A percentile compares a stretch with the other conserved stretches of the same genome.
Conservation (phyloP, 2,888 invertebrate genomes). For the Megalurothrips usitatus region DNA sequence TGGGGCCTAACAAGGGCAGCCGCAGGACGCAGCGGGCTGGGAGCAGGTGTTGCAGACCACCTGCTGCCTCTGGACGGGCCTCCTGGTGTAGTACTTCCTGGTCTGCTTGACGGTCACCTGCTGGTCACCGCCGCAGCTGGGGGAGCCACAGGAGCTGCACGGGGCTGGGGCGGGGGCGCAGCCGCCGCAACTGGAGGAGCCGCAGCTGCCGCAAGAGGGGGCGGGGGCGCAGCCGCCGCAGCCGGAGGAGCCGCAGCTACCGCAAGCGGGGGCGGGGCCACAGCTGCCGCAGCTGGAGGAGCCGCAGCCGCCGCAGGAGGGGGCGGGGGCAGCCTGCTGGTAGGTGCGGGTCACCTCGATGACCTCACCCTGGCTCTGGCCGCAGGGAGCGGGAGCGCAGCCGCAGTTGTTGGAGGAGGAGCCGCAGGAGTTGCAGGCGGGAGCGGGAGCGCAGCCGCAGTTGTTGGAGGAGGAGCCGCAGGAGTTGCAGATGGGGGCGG, state of each 20-base stretch:
- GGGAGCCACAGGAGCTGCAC: not conserved
- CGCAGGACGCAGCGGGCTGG: slow-evolving; percentile 6
- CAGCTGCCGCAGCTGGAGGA: not conserved
- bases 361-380: not conserved
- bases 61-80: not conserved
- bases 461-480: not conserved
- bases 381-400: not conserved
- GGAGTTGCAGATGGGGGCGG: not conserved
- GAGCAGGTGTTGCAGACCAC: not conserved
- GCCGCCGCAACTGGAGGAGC: not conserved
- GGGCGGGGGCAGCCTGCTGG: not conserved
- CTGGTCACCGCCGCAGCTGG: not conserved
- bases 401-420: not conserved
- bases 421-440: not conserved
- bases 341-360: slow-evolving; percentile 2
- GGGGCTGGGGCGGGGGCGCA: not conserved
- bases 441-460: not conserved
- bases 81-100: not conserved
- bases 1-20: not conserved
- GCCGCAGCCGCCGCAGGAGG: not conserved
- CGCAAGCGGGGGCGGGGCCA: not conserved
- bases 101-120: not conserved
- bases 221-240: not conserved
- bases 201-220: not conserved
- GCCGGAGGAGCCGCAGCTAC: not conserved